phyloP scores from a whole-genome alignment of 2,888 invertebrate genomes.

The Copidosoma aretas region DNA sequence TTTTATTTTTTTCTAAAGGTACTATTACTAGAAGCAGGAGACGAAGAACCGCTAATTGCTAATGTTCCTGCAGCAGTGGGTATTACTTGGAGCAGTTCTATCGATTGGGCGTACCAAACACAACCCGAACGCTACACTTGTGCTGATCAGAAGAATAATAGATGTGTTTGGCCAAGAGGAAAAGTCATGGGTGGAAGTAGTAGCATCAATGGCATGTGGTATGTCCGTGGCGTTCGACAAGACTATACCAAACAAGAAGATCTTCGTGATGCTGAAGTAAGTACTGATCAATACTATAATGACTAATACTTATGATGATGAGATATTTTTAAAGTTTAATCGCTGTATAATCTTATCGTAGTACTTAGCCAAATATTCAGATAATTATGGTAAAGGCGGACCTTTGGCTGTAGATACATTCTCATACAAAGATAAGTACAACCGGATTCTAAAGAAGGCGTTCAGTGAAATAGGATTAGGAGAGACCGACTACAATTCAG shows the following conservation, averaged over 20 bases:
- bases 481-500: slow-evolving; percentile 67
- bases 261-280: slow-evolving; percentile 21
- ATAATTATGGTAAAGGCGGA: slow-evolving; percentile 69
- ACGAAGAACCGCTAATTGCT: slow-evolving; percentile 7
- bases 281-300: no score
- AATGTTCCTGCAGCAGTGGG: slow-evolving; percentile 1
- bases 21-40: slow-evolving; percentile 12
- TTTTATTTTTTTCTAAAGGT: neutral
- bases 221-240: slow-evolving; percentile 8
- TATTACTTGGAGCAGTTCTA: neutral
- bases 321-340: neutral
- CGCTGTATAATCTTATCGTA: neutral
- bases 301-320: no score
- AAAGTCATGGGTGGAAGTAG: slow-evolving; percentile 20
- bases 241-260: slow-evolving; percentile 19
- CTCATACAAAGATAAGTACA: slow-evolving; percentile 68
- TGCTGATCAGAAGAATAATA: slow-evolving; percentile 34
- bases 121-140: neutral
- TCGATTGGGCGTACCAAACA: neutral
- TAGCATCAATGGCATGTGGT: neutral
- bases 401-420: slow-evolving; percentile 71
- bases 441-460: slow-evolving; percentile 66
- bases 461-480: slow-evolving; percentile 70
- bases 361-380: slow-evolving; percentile 52
- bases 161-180: slow-evolving; percentile 7